Evolutionary conservation across 2,888 invertebrate species (phyloP).

Genomic region (Adelognathus sp.): DNA sequence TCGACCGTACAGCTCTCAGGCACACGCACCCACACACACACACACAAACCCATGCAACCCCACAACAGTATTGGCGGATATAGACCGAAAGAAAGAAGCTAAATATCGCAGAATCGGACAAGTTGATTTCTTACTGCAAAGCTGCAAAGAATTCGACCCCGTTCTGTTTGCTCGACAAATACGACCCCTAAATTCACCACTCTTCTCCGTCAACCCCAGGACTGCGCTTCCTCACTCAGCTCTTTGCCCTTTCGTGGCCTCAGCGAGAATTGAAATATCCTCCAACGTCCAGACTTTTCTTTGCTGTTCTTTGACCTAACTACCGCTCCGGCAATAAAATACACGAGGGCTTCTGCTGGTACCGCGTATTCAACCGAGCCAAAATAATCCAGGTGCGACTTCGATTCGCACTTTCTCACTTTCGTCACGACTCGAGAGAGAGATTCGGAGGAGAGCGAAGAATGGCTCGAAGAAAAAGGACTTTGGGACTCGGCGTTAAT

Average conservation of each 20-base stretch:
- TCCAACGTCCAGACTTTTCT: neutral
- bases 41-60: neutral
- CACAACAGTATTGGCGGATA: conserved; percentile 28
- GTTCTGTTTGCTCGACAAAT: conserved; percentile 73
- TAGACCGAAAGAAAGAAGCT: neutral
- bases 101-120: conserved; percentile 5
- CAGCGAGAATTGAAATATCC: neutral
- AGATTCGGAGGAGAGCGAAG: neutral
- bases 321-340: neutral
- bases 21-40: neutral
- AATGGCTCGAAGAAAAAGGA: no score
- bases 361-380: neutral
- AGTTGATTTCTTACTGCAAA: conserved; percentile 8
- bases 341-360: neutral
- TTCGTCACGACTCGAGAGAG: conserved; percentile 40
- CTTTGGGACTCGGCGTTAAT: conserved; percentile 31
- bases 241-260: neutral
- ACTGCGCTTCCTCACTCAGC: conserved; percentile 24
- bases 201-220: conserved; percentile 7
- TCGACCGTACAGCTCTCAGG: conserved; percentile 8
- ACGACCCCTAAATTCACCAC: conserved; percentile 58
- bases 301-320: conserved; percentile 23
- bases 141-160: conserved; percentile 31
- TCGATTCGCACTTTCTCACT: conserved; percentile 41
- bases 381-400: conserved; percentile 20